Percentiles rank a stretch among this genome's conserved stretches.
Conservation (phyloP, 2,113 vertebrate genomes). For the Ginglymostoma cirratum region DNA sequence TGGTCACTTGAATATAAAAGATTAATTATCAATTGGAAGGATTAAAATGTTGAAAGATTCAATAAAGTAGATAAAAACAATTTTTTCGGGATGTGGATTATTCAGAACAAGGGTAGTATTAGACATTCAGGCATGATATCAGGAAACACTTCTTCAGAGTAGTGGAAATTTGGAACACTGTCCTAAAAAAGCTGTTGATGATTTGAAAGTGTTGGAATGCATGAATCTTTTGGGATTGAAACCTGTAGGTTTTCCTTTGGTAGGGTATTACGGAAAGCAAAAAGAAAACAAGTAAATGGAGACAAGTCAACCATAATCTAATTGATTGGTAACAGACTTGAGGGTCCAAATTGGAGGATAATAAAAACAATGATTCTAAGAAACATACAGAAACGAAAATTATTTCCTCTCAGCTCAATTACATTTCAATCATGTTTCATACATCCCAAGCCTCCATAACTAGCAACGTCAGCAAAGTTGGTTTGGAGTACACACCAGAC, state of each 20-base stretch:
- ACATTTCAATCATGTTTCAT: not conserved
- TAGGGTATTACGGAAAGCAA: not conserved
- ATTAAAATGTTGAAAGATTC: not conserved
- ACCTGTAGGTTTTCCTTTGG: not conserved
- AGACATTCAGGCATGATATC: not conserved
- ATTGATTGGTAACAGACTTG: not conserved
- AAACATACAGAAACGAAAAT: not conserved
- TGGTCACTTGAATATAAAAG: not conserved
- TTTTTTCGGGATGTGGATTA: not conserved
- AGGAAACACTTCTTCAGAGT: not conserved
- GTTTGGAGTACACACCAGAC: not conserved
- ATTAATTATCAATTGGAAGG: not conserved
- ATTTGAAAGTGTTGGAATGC: too few species aligned
- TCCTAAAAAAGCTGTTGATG: not conserved
- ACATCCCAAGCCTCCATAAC: not conserved
- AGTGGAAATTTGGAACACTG: not conserved
- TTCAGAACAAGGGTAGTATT: not conserved
- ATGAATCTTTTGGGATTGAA: not conserved
- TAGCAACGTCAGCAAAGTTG: not conserved
- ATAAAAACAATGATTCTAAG: not conserved
- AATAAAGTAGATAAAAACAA: not conserved
- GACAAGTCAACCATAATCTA: not conserved
- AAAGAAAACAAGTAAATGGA: not conserved
- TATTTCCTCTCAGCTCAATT: not conserved
- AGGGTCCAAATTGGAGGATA: not conserved